Percentiles rank a stretch among this genome's conserved stretches.
Evolutionary conservation across 2,113 vertebrate genomes (phyloP).

Genomic region (Siphamia tubifer): DNA sequence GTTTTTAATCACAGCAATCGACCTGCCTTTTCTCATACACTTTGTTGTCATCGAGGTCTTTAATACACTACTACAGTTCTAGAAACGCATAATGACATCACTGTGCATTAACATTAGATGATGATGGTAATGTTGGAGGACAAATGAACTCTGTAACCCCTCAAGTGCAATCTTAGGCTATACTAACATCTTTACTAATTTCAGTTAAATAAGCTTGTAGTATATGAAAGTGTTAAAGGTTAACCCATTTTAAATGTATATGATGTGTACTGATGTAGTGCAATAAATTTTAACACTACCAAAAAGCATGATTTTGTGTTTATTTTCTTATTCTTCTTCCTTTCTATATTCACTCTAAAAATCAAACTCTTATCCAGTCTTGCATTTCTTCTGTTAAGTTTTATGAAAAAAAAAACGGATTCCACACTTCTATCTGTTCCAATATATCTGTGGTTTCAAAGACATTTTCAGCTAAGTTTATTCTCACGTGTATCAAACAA

Average conservation of each 20-base stretch:
- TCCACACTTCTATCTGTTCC: no score
- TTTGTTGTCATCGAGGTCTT: neutral
- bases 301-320: neutral
- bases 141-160: neutral
- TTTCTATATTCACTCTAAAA: no score
- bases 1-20: conserved; percentile 32
- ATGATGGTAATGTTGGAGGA: neutral
- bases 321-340: no score
- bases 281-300: conserved; percentile 23
- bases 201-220: neutral
- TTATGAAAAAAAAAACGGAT: no score
- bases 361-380: no score
- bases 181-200: neutral
- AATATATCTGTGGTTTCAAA: no score
- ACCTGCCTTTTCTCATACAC: conserved; percentile 41
- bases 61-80: neutral
- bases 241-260: neutral
- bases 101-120: neutral
- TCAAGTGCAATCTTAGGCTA: conserved; percentile 16
- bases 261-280: neutral
- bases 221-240: neutral
- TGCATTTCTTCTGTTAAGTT: no score
- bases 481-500: no score
- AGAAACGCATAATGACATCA: neutral
- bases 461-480: no score